Base-by-base conservation (phyloP, 2,113 vertebrate genomes). In the Ranitomeya imitator region DNA sequence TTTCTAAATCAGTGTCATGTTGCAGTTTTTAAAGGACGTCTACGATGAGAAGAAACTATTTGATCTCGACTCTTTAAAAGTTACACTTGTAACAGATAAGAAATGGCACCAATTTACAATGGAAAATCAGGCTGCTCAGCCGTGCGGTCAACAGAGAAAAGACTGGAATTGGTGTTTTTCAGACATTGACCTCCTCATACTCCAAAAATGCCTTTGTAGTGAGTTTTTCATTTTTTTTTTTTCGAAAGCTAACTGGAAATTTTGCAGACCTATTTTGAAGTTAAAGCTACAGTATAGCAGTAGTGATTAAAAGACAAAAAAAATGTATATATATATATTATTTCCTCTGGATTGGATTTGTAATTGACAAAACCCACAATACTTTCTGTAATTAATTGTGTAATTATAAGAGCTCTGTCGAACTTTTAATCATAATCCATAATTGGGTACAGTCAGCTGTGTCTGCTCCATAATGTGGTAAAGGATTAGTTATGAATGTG, bases 351-450 rank as follows among this genome's bases (percentile, higher is more conserved):
- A 69, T 84, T 84, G 82, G 81, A 83, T 83, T 67, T 69, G n/a
- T 54, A 51, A 83, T 69, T 9, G n/a, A 52, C 63, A 83, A 45
- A 83, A 83, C 21, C 21, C 21, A 10, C 61, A 55, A 83, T 83
- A 16, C 21, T 55, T 67, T n/a, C 19, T 54, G 82, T 67, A 84
- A 84, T 84, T 84, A 84, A 71, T 84, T 69, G 63, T 55, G 65
- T 55, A 54, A 71, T 84, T 84, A 69, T 23, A 71, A 84, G 18
- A 84, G 82, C 82, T 67, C 55, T 12, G 59, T 54, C 54, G 45
- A 26, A 84, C 16, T 84, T 82, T 84, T 84, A 84, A 71, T 84
- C 63, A 84, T 84, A 71, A 84, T 84, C 82, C 82, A 54, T 84
- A 63, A 83, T 83, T 71, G 63, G 63, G 61, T 54, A 83, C 81